These are phyloP conservation scores for Eciton burchellii DNA, from an alignment of 1,140 invertebrate species.

Conservation along the genomic window DNA sequence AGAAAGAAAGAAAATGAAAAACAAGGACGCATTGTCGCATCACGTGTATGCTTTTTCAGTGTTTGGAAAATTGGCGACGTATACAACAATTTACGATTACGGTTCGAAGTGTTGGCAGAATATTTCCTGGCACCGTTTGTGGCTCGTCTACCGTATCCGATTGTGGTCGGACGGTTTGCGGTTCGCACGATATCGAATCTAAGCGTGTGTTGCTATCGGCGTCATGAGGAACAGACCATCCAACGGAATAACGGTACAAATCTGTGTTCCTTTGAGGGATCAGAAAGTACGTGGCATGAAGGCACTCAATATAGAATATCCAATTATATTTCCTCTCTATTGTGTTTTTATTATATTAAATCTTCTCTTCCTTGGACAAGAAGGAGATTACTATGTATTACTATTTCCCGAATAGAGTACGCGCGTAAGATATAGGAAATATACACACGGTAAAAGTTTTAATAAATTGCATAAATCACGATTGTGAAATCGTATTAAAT, in stretches of 20 bases:
- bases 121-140: slow-evolving; percentile 25
- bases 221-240: neutral
- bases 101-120: neutral
- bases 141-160: neutral
- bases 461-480: no score
- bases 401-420: no score
- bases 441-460: no score
- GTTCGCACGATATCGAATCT: slow-evolving; percentile 20
- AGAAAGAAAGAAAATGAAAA: no score
- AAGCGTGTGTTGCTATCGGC: slow-evolving; percentile 1
- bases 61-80: neutral
- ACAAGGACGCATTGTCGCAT: neutral
- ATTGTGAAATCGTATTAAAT: no score
- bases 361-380: no score
- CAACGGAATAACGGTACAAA: slow-evolving; percentile 9
- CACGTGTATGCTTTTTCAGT: slow-evolving; percentile 3
- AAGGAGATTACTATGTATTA: no score
- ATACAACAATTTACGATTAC: neutral
- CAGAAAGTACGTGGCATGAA: neutral
- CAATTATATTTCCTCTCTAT: neutral
- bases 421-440: no score
- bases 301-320: neutral
- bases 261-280: neutral
- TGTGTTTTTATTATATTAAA: no score
- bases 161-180: slow-evolving; percentile 3